Evolutionary conservation across 2,888 invertebrate species (phyloP).

Genomic region (Cyclophora albipunctata): DNA sequence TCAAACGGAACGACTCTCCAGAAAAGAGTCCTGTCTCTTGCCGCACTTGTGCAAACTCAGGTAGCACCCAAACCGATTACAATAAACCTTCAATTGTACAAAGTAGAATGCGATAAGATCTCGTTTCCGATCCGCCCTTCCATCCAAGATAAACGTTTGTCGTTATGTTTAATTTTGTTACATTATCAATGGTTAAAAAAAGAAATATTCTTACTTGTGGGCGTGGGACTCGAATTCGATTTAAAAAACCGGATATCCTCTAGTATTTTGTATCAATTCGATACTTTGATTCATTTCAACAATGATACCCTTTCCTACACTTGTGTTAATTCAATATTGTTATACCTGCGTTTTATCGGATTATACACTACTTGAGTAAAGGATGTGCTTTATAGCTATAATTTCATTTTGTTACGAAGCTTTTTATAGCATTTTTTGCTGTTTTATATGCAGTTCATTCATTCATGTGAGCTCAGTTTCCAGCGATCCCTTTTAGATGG

Average conservation of each 20-base stretch:
- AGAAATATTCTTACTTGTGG: constrained; percentile 34
- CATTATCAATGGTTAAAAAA: constrained; percentile 25
- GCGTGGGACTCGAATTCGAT: constrained; percentile 51
- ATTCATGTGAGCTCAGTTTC: too few species aligned
- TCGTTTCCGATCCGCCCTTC: constrained; percentile 33
- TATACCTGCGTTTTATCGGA: not conserved
- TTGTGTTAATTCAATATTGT: constrained; percentile 17
- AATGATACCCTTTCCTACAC: constrained; percentile 24
- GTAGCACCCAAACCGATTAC: constrained; percentile 24
- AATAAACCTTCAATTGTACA: constrained; percentile 28
- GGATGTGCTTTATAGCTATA: too few species aligned
- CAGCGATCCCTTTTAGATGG: too few species aligned
- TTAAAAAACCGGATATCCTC: constrained; percentile 61
- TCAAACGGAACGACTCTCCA: constrained; percentile 13
- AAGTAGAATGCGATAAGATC: constrained; percentile 40
- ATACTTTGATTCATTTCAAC: constrained; percentile 31
- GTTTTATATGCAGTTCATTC: too few species aligned
- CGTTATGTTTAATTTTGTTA: constrained; percentile 39
- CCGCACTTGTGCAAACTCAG: constrained; percentile 35
- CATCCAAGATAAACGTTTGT: constrained; percentile 30
- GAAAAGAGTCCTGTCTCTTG: constrained; percentile 5
- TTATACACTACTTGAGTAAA: not conserved
- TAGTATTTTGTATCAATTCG: constrained; percentile 44
- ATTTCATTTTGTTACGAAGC: too few species aligned
- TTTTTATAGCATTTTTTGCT: too few species aligned